phyloP scores from a whole-genome alignment of 2,888 invertebrate species.

The Crossocerus cetratus region DNA sequence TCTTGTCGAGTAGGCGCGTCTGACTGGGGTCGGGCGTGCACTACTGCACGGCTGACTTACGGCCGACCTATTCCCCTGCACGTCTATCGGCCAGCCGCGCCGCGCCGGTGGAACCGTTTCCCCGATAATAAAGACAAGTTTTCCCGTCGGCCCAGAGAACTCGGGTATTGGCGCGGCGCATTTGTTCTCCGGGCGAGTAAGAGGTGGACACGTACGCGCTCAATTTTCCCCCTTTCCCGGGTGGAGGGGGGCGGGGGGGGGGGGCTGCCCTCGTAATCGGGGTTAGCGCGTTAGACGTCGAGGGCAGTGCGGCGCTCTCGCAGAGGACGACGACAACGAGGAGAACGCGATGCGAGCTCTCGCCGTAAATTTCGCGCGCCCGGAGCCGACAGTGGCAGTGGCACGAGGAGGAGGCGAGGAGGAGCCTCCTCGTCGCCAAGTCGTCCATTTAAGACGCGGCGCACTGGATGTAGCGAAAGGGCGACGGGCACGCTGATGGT shows the following conservation, averaged over 20 bases:
- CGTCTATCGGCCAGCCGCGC: too few species aligned
- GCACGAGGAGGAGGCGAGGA: slow-evolving; percentile 38
- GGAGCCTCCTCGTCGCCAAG: slow-evolving; percentile 68
- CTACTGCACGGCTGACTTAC: too few species aligned
- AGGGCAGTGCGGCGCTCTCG: slow-evolving; percentile 61
- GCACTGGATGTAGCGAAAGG: slow-evolving; percentile 49
- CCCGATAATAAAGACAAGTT: too few species aligned
- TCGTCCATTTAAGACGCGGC: slow-evolving; percentile 71
- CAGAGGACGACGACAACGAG: too few species aligned
- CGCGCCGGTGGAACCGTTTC: too few species aligned
- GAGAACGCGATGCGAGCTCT: slow-evolving; percentile 58
- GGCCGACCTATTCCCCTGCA: too few species aligned
- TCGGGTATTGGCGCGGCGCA: too few species aligned
- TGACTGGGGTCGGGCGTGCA: too few species aligned
- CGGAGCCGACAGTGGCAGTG: background rate
- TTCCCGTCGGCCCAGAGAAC: too few species aligned
- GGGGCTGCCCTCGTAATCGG: slow-evolving; percentile 68
- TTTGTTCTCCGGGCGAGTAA: too few species aligned
- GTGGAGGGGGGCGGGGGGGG: background rate
- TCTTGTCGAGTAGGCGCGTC: too few species aligned
- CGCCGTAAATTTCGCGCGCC: slow-evolving; percentile 65
- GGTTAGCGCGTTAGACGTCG: slow-evolving; percentile 59
- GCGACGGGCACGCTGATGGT: background rate
- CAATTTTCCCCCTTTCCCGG: background rate
- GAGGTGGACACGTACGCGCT: too few species aligned